These are phyloP conservation scores for Odontothrips loti DNA, from an alignment of 2,888 invertebrate genomes.

Conservation along the genomic window DNA sequence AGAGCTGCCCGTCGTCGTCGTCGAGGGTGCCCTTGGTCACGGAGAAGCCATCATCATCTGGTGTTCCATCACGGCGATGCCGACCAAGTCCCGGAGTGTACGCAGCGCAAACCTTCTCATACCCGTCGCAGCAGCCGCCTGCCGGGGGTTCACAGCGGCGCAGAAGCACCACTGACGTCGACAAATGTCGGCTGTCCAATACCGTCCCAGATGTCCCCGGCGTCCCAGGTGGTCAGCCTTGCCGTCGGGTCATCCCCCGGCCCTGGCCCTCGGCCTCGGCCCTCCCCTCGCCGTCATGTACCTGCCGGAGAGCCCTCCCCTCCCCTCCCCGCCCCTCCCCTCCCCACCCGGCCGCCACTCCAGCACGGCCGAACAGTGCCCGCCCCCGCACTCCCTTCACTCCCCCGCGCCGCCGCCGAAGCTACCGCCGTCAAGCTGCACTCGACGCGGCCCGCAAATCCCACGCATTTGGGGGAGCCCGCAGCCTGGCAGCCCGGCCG, in stretches of 20 bases:
- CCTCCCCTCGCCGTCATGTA: background rate
- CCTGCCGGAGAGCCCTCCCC: background rate
- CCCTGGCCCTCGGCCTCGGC: background rate
- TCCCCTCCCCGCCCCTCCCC: background rate
- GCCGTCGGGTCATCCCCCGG: background rate
- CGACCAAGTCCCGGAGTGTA: too few relatives aligned
- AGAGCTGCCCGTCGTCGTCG: too few relatives aligned
- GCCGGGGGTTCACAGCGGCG: too few relatives aligned
- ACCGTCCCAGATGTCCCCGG: background rate
- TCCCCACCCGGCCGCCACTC: background rate
- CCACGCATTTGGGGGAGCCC: conserved; percentile 18
- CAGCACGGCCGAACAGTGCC: background rate
- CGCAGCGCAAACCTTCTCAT: too few relatives aligned
- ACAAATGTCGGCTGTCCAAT: too few relatives aligned
- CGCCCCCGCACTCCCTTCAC: background rate
- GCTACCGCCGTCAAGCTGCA: background rate
- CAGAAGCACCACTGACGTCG: too few relatives aligned
- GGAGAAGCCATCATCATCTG: too few relatives aligned
- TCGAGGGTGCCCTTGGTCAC: too few relatives aligned
- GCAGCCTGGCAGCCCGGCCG: background rate
- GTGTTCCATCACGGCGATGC: too few relatives aligned
- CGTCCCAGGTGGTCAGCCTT: background rate
- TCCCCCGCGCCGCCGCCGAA: too few relatives aligned
- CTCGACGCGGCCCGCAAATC: background rate
- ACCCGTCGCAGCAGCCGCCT: too few relatives aligned